Evolutionary conservation across 2,797 vertebrate species (phyloP).

Genomic region (Sebastes hubbsi): DNA sequence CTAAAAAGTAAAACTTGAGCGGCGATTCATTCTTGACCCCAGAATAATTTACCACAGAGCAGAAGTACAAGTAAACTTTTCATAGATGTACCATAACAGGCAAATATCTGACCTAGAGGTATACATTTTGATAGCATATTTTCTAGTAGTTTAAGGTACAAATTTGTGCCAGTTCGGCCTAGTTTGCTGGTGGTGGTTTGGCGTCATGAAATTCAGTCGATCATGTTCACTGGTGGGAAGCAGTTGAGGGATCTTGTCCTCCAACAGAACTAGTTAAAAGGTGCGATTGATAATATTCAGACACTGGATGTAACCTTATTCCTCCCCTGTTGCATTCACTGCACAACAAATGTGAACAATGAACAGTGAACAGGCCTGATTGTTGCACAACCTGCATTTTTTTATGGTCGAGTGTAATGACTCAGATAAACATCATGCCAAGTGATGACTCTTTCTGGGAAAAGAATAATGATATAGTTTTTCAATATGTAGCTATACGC

Average conservation of each 20-base stretch:
- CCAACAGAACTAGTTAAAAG: neutral
- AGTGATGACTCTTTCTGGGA: too few species aligned
- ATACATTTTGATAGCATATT: neutral
- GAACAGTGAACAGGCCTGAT: too few species aligned
- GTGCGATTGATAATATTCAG: neutral
- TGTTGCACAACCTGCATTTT: too few species aligned
- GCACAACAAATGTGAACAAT: too few species aligned
- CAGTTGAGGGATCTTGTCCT: neutral
- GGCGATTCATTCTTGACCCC: neutral
- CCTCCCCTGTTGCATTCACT: too few species aligned
- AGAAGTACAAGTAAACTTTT: neutral
- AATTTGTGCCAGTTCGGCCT: neutral
- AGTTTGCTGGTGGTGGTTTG: too few species aligned
- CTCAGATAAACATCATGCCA: too few species aligned
- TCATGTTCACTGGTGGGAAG: neutral
- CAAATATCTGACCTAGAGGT: too few species aligned
- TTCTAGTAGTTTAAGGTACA: neutral
- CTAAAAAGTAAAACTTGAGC: neutral
- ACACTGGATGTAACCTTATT: too few species aligned
- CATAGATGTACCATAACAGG: neutral
- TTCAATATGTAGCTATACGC: too few species aligned
- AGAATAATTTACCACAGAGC: neutral
- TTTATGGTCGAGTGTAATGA: too few species aligned
- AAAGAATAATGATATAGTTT: too few species aligned
- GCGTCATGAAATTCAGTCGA: neutral